These are phyloP conservation scores for Chelonia mydas DNA, from an alignment of 2,797 vertebrate species.

Conservation along the genomic window DNA sequence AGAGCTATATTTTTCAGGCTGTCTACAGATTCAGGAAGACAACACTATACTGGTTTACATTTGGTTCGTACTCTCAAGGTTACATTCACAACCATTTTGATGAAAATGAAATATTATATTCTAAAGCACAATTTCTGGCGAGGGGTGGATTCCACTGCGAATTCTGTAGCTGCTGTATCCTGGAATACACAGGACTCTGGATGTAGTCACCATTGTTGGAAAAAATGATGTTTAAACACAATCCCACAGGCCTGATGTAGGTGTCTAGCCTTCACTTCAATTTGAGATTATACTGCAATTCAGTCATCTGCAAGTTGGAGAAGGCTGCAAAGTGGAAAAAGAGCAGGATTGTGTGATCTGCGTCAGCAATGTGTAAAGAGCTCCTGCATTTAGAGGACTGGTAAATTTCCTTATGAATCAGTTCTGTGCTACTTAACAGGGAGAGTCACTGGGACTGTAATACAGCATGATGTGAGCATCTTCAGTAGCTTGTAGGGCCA, in stretches of 20 bases:
- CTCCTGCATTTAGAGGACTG: not conserved
- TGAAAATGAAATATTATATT: no score
- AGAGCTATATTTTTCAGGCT: no score
- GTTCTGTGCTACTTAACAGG: not conserved
- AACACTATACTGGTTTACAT: no score
- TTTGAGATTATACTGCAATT: not conserved
- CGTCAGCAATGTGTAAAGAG: not conserved
- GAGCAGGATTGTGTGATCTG: not conserved
- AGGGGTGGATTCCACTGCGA: no score
- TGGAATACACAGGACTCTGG: no score
- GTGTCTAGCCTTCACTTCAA: not conserved
- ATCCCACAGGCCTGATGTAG: not conserved
- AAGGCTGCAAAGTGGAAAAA: not conserved
- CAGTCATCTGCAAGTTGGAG: not conserved
- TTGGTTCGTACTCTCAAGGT: no score
- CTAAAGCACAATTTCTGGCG: no score
- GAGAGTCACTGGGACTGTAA: not conserved
- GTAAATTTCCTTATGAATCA: not conserved
- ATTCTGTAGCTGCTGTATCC: no score
- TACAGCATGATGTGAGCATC: not conserved
- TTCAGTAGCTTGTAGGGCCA: not conserved
- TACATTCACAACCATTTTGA: no score
- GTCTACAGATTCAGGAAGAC: no score
- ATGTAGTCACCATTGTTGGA: not conserved
- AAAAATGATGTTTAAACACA: not conserved